These are phyloP conservation scores for Nycticorax nycticorax DNA, from an alignment of 2,113 vertebrate genomes.

Conservation along the genomic window DNA sequence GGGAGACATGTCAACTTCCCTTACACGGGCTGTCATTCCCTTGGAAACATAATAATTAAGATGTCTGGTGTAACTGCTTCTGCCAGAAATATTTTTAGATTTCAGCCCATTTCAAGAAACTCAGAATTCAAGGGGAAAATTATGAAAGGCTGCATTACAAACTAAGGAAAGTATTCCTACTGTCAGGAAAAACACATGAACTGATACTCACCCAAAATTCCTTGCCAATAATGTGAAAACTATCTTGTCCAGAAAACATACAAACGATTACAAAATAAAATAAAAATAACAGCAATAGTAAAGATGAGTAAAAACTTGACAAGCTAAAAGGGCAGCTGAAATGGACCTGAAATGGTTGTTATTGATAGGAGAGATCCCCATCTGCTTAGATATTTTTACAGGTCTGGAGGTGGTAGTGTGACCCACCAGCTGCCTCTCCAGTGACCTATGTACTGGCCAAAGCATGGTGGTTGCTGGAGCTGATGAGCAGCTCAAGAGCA, in stretches of 20 bases:
- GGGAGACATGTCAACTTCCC: conserved; percentile 72
- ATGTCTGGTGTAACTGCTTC: conserved; percentile 74
- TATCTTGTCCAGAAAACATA: neutral
- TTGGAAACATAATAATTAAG: conserved; percentile 81
- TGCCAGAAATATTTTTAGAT: conserved; percentile 80
- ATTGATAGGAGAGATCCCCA: neutral
- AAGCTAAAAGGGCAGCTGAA: neutral
- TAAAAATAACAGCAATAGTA: neutral
- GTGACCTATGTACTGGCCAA: neutral
- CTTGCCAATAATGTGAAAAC: neutral
- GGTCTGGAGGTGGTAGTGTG: neutral
- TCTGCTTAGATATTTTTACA: neutral
- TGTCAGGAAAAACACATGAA: conserved; percentile 32
- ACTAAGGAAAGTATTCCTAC: conserved; percentile 10
- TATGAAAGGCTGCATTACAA: conserved; percentile 54
- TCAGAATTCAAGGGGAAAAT: conserved; percentile 58
- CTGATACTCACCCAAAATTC: conserved; percentile 1
- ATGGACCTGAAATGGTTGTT: neutral
- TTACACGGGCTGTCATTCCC: conserved; percentile 73
- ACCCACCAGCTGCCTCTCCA: neutral
- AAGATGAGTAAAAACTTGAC: neutral
- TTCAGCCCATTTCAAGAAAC: conserved; percentile 68
- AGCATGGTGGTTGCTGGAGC: neutral
- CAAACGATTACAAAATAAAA: neutral
- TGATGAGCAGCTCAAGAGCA: neutral